A percentile compares a stretch with the other conserved stretches of the same genome.
Evolutionary conservation across 1,140 invertebrate genomes (phyloP).

Genomic region (Cydia amplana): DNA sequence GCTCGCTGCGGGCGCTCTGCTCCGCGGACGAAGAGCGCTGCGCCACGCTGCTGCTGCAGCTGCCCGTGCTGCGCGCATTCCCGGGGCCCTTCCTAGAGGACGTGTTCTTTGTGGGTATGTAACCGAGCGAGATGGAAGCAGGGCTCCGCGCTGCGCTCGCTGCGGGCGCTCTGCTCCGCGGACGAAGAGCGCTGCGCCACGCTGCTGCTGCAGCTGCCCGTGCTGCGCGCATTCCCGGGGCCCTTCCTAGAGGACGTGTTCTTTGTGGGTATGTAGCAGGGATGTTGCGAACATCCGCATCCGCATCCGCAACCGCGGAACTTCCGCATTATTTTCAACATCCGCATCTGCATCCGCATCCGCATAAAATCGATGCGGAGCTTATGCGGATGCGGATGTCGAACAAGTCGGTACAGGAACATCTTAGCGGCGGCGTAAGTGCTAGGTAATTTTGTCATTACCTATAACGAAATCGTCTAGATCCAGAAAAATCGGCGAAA

Average conservation of each 20-base stretch:
- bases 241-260: constrained; percentile 94
- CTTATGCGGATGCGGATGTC: too few relatives aligned
- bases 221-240: constrained; percentile 88
- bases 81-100: constrained; percentile 92
- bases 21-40: constrained; percentile 50
- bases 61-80: constrained; percentile 89
- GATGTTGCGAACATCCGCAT: too few relatives aligned
- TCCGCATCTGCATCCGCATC: too few relatives aligned
- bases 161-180: constrained; percentile 44
- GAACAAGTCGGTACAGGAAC: too few relatives aligned
- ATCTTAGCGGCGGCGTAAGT: too few relatives aligned
- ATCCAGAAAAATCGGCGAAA: too few relatives aligned
- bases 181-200: constrained; percentile 55
- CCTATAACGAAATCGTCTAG: too few relatives aligned
- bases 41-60: constrained; percentile 81
- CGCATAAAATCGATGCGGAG: too few relatives aligned
- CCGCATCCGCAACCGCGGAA: too few relatives aligned
- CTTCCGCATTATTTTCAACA: too few relatives aligned
- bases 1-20: constrained; percentile 52
- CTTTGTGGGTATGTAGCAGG: constrained; percentile 83
- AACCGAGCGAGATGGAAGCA: too few relatives aligned
- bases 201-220: constrained; percentile 86
- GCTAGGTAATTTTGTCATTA: too few relatives aligned
- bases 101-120: constrained; percentile 88
- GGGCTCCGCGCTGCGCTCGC: constrained; percentile 52